phyloP scores from a whole-genome alignment of 2,888 invertebrate species.

The Synanthedon myopaeformis region DNA sequence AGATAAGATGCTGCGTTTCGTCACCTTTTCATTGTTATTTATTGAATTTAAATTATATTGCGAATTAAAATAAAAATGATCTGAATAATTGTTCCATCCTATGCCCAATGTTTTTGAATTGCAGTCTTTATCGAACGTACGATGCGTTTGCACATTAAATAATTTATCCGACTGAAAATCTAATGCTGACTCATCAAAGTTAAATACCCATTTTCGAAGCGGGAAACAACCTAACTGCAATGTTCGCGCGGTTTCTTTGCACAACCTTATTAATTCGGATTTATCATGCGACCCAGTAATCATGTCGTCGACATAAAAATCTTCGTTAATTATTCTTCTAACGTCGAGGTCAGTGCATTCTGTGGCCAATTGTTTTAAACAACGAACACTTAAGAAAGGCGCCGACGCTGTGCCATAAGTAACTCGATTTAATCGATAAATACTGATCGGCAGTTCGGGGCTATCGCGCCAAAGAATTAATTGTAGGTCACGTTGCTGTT shows the following conservation, averaged over 20 bases:
- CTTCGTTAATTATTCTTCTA: constrained; percentile 11
- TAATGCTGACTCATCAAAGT: constrained; percentile 2
- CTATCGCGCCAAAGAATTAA: constrained; percentile 21
- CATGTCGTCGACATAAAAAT: constrained; percentile 16
- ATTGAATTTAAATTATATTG: neutral
- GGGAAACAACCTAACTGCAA: constrained; percentile 10
- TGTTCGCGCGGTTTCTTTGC: constrained; percentile 3
- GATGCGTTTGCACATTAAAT: no score
- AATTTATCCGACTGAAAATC: no score
- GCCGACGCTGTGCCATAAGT: constrained; percentile 21
- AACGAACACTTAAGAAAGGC: constrained; percentile 19
- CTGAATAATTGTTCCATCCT: constrained; percentile 6
- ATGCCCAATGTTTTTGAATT: constrained; percentile 4
- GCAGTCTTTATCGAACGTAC: constrained; percentile 3
- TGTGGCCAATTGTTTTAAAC: constrained; percentile 17
- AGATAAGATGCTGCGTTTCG: constrained; percentile 14
- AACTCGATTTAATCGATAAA: constrained; percentile 17
- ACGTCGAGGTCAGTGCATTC: constrained; percentile 16
- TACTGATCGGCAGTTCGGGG: constrained; percentile 9
- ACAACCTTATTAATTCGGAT: constrained; percentile 5
- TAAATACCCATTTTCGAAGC: constrained; percentile 13
- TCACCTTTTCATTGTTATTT: constrained; percentile 2
- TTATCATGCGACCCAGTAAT: constrained; percentile 10
- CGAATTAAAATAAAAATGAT: constrained; percentile 9
- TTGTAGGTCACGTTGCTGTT: no score